Base-by-base conservation (phyloP, 2,888 invertebrate species). In the Agonopterix arenella region DNA sequence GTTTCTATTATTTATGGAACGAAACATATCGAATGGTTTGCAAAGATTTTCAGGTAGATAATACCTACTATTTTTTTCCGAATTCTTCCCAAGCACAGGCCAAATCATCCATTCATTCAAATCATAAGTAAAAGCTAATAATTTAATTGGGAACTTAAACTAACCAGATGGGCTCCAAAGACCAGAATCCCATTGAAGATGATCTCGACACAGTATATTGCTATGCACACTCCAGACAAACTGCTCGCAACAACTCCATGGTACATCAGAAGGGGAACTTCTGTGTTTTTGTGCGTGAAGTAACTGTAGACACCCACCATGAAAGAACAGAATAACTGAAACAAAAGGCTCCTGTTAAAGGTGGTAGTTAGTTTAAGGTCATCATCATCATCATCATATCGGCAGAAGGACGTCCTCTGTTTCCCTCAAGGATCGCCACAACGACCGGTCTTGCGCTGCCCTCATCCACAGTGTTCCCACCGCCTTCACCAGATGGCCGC, bases 121-220 rank as follows among this genome's bases (percentile, higher is more conserved):
- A n/a, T n/a, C n/a, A n/a, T n/a, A n/a, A n/a, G n/a, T 46, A 2
- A 18, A 2, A 28, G 28, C 1, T 1, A 28, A 28, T 40, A 40
- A n/a, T 40, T 3, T 1, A 40, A 3, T 10, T 4, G 2, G 40
- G 3, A 3, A 11, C 40, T 40, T 10, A 40, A 40, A 56, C 59
- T 64, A 59, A 85, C 85, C 76, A 51, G 70, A 61, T 84, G 84
- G 4, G 78, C 68, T 11, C 83, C 85, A 51, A 79, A 82, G 0
- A 85, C 59, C 2, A 85, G 62, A 0, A 71, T 5, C 0, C 54
- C 61, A 37, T 61, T 71, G 50, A 84, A 79, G 1, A 83, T 8
- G 0, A 82, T 45, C 46, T 84, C 84, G 0, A 76, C 36, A 10
- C 73, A 70, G 58, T 77, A 78, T 36, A 84, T 56, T 1, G 68